A percentile compares a stretch with the other conserved stretches of the same genome.
Evolutionary conservation across 2,888 invertebrate species (phyloP).

Genomic region (Sinelater perroti): DNA sequence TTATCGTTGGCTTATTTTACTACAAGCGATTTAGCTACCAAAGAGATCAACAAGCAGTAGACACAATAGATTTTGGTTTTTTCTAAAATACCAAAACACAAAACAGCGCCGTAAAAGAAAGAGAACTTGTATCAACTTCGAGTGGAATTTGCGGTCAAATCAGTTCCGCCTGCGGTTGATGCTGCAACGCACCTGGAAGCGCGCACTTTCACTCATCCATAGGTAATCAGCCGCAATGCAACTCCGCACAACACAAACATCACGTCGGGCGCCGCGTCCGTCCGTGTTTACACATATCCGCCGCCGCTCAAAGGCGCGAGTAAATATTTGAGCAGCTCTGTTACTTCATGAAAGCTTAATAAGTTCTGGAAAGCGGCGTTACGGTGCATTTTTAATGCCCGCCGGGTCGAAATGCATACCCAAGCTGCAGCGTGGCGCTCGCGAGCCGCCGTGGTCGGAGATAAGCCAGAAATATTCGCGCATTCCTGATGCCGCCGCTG

Average conservation of each 20-base stretch:
- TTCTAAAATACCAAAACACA: too few relatives aligned
- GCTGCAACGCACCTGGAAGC: conserved; percentile 2
- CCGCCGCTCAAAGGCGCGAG: not conserved
- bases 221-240: conserved; percentile 8
- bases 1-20: too few relatives aligned
- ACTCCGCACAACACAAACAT: not conserved
- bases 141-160: too few relatives aligned
- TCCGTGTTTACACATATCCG: not conserved
- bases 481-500: too few relatives aligned
- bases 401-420: not conserved
- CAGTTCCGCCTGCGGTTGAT: too few relatives aligned
- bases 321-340: conserved; percentile 11
- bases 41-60: too few relatives aligned
- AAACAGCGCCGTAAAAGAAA: too few relatives aligned
- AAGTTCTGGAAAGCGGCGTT: conserved; percentile 4
- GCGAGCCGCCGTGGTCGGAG: too few relatives aligned
- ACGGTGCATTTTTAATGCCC: conserved; percentile 2
- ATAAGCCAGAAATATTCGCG: conserved; percentile 7
- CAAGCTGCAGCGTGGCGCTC: not conserved
- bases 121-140: too few relatives aligned
- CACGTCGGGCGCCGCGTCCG: not conserved
- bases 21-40: too few relatives aligned
- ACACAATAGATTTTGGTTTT: too few relatives aligned
- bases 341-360: conserved; percentile 2
- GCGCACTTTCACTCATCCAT: not conserved